These are phyloP conservation scores for Lymantria monacha DNA, from an alignment of 2,888 invertebrate species.

Conservation along the genomic window DNA sequence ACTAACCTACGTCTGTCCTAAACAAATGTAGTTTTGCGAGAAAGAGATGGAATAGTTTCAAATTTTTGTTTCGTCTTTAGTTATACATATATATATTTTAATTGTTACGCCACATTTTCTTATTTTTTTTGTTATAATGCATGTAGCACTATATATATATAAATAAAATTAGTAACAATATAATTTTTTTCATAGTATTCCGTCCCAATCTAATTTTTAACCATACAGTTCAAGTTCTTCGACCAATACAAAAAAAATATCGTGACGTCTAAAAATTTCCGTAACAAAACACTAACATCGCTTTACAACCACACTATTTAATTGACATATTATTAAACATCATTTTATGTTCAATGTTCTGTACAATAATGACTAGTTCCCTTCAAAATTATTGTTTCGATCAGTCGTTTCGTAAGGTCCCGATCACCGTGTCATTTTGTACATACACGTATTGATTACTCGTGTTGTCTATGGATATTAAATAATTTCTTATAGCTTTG, in stretches of 20 bases:
- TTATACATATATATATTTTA: too few species aligned
- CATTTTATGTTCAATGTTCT: slow-evolving; percentile 43
- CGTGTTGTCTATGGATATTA: neutral
- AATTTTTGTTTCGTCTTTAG: too few species aligned
- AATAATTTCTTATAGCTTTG: neutral
- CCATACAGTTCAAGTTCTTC: too few species aligned
- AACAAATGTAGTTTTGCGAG: too few species aligned
- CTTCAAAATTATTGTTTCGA: slow-evolving; percentile 47
- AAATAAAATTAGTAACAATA: too few species aligned
- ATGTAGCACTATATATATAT: too few species aligned
- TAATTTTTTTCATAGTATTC: too few species aligned
- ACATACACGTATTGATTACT: slow-evolving; percentile 1
- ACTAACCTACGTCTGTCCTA: too few species aligned
- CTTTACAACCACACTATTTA: slow-evolving; percentile 1
- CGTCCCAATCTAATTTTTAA: too few species aligned
- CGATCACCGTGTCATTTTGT: slow-evolving; percentile 43
- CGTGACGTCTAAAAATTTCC: neutral
- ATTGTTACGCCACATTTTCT: too few species aligned
- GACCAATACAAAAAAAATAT: neutral
- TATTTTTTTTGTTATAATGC: too few species aligned
- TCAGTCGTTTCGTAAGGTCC: slow-evolving; percentile 41
- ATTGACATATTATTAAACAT: slow-evolving; percentile 50
- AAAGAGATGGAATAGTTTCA: too few species aligned
- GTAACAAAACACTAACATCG: neutral
- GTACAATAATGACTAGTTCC: slow-evolving; percentile 45